These are phyloP conservation scores for Cardinalis cardinalis DNA, from an alignment of 2,113 vertebrate genomes.

Conservation along the genomic window DNA sequence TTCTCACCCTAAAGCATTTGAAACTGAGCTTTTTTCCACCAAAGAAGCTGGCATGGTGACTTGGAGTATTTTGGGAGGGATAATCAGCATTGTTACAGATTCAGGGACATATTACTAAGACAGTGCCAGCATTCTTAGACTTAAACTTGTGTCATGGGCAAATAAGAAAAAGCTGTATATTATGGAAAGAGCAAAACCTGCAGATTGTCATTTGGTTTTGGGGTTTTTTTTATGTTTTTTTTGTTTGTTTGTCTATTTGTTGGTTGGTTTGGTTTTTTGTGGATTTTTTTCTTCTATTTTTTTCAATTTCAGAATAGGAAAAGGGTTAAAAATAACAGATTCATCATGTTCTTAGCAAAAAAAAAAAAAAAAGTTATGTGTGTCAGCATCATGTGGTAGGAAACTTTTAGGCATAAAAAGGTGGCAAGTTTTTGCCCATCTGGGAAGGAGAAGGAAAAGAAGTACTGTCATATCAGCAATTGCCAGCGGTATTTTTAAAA, in stretches of 20 bases:
- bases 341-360: neutral
- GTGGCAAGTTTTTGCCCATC: neutral
- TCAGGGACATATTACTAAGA: neutral
- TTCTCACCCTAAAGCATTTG: neutral
- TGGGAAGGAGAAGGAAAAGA: constrained; percentile 32
- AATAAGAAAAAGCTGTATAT: neutral
- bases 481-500: constrained; percentile 36
- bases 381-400: constrained; percentile 36
- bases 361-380: neutral
- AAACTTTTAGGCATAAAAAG: constrained; percentile 10
- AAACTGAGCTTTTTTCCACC: neutral
- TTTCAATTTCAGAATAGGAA: neutral
- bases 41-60: neutral
- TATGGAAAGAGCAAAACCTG: neutral
- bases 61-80: neutral
- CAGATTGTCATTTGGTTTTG: neutral
- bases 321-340: neutral
- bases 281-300: too few species aligned
- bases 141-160: neutral
- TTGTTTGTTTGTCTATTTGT: too few species aligned
- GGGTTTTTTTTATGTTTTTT: neutral
- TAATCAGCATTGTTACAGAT: neutral
- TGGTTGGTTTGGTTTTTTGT: neutral
- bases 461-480: constrained; percentile 44
- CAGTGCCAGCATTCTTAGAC: neutral